Base-by-base conservation (phyloP, 1,140 invertebrate genomes). In the Ceratoteleas bidentatus region DNA sequence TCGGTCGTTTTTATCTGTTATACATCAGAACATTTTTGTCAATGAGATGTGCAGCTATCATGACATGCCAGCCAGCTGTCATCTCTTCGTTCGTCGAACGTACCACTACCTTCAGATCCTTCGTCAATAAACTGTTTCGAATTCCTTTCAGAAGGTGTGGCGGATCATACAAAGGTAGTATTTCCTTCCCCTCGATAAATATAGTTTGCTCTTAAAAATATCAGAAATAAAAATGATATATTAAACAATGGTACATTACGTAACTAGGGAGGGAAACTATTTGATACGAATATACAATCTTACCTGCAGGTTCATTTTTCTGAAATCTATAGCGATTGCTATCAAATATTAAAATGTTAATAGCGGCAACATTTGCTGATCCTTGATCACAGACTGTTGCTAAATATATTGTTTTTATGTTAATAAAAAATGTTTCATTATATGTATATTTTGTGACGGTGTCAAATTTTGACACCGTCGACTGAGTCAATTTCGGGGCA, bases 301-400 rank as follows among this genome's bases (percentile, higher is more conserved):
- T 61, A 62, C 45, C 36, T 33, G 8, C 3, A 38, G 15, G n/a
- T 64, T 36, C 10, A 16, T 11, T 36, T 47, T 68, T 40, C 36
- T 4, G 32, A 8, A 34, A 16, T 33, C 49, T 50, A 0, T 65
- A 38, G 0, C 38, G 0, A 15, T 50, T 69, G 33, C 52, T 56
- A 0, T 3, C 14, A 9, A n/a, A 24, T 14, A 64, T 0, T 6
- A 64, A 16, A 2, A 47, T 33, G 45, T 78, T 83, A 4, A 83
- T 65, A 13, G 70, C 65, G 5, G 34, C 16, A 2, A 43, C 33
- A 53, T 83, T 79, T 14, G 58, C 38, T 0, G 69, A 38, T 9
- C 74, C 65, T 50, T 66, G 70, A 60, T 84, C 76, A 15, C 72
- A 84, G 0, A 79, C 65, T 0, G 69, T 61, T 10, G 57, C 53